Evolutionary conservation across 2,113 vertebrate genomes (phyloP).

Genomic region (Turnix velox): DNA sequence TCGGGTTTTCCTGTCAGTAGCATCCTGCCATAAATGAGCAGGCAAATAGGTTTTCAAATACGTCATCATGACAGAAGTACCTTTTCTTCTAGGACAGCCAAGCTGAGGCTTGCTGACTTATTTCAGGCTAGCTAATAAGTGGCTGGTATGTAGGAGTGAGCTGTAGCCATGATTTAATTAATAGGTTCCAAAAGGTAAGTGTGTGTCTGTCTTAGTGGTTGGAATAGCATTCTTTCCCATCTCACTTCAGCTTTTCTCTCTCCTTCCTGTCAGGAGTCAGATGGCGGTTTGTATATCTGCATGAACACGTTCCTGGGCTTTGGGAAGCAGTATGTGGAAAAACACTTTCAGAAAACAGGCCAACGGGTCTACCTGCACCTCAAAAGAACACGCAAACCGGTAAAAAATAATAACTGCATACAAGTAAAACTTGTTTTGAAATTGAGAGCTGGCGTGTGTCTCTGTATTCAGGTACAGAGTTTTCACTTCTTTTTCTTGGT

Average conservation of each 20-base stretch:
- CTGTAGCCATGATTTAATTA: neutral
- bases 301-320: slow-evolving; percentile 98
- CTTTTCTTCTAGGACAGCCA: neutral
- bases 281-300: slow-evolving; percentile 94
- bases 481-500: neutral
- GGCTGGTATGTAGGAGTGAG: neutral
- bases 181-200: neutral
- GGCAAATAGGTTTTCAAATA: neutral
- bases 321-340: slow-evolving; percentile 90
- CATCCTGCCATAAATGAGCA: neutral
- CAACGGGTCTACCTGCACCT: slow-evolving; percentile 94
- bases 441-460: neutral
- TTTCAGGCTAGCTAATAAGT: neutral
- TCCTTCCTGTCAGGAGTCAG: slow-evolving; percentile 82
- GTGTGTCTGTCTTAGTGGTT: neutral
- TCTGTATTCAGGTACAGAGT: neutral
- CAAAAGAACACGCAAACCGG: slow-evolving; percentile 84
- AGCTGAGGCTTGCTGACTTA: neutral
- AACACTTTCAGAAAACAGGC: slow-evolving; percentile 85
- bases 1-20: neutral
- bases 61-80: neutral
- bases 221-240: neutral
- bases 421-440: neutral
- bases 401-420: slow-evolving; percentile 14
- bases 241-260: neutral